These are phyloP conservation scores for Epinotia demarniana DNA, from an alignment of 2,888 invertebrate species.

Conservation along the genomic window DNA sequence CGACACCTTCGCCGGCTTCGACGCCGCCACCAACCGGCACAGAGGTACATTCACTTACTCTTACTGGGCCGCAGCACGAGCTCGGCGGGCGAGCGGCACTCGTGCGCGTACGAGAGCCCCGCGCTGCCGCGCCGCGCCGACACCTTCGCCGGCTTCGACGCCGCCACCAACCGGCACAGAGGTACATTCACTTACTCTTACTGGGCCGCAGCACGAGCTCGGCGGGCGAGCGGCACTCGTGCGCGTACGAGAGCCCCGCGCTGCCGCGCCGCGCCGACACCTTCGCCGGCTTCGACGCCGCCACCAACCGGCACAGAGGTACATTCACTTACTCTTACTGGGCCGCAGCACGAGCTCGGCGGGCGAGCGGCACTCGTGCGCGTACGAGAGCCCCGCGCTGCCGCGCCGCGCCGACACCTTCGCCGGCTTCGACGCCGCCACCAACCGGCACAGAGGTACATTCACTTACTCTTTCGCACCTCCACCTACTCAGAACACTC, in stretches of 20 bases:
- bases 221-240: constrained; percentile 96
- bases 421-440: constrained; percentile 92
- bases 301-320: constrained; percentile 62
- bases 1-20: constrained; percentile 98
- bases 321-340: too few relatives aligned
- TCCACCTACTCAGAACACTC: too few relatives aligned
- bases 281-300: constrained; percentile 95
- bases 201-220: constrained; percentile 96
- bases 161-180: constrained; percentile 58
- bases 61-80: constrained; percentile 96
- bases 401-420: constrained; percentile 98
- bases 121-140: constrained; percentile 96
- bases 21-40: constrained; percentile 72
- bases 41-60: constrained; percentile 63
- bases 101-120: constrained; percentile 92
- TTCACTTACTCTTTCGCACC: too few relatives aligned
- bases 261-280: constrained; percentile 97
- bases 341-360: constrained; percentile 97
- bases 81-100: constrained; percentile 96
- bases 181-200: too few relatives aligned
- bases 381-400: constrained; percentile 93
- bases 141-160: constrained; percentile 98
- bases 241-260: constrained; percentile 92
- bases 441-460: constrained; percentile 62
- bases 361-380: constrained; percentile 95